Percentiles rank a stretch among this genome's conserved stretches.
phyloP scores from a whole-genome alignment of 2,797 vertebrate genomes.

The Mormyrus hasselquistii region DNA sequence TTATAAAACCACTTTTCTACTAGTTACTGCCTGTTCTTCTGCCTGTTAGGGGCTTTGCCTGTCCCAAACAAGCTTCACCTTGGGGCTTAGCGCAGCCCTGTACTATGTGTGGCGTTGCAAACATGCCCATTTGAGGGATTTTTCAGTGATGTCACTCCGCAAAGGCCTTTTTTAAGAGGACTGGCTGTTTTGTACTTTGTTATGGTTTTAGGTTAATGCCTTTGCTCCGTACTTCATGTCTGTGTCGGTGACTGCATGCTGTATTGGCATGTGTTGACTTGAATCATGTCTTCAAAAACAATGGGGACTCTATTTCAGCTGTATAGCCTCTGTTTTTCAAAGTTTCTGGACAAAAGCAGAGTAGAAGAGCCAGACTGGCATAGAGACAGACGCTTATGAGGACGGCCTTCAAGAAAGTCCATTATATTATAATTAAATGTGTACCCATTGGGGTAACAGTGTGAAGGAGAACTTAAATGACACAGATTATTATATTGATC shows the following conservation, averaged over 20 bases:
- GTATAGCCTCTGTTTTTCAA: background rate
- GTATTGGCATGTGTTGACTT: conserved; percentile 5
- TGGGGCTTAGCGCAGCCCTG: background rate
- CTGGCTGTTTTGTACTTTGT: background rate
- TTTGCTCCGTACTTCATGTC: background rate
- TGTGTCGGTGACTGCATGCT: background rate
- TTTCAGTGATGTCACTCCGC: background rate
- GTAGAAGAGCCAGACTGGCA: background rate
- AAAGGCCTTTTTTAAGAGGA: background rate
- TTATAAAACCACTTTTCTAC: background rate
- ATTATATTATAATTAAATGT: background rate
- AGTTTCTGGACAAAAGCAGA: background rate
- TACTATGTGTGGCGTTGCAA: background rate
- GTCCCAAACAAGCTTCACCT: background rate
- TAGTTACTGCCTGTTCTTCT: background rate
- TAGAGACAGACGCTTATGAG: background rate
- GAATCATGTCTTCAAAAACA: background rate
- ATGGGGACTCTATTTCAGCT: background rate
- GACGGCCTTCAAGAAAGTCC: background rate
- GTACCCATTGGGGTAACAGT: background rate
- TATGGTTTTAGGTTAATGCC: background rate
- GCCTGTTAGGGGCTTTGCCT: background rate
- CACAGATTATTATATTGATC: background rate
- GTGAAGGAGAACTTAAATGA: background rate
- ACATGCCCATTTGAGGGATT: background rate